phyloP scores from a whole-genome alignment of 2,888 invertebrate species.

The Brachyptera putata region DNA sequence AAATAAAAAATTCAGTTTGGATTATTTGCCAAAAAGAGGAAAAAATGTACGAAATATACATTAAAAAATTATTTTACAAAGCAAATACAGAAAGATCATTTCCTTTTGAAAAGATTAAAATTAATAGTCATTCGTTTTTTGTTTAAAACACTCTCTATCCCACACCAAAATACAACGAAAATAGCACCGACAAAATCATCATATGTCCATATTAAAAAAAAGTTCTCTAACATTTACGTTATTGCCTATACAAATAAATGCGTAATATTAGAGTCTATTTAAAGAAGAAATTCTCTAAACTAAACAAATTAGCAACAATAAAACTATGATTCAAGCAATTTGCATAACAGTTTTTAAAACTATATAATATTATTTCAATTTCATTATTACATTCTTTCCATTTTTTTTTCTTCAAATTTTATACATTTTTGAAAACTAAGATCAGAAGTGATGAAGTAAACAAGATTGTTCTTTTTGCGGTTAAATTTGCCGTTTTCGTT shows the following conservation, averaged over 20 bases:
- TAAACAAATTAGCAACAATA: not conserved
- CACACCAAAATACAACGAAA: not conserved
- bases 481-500: not conserved
- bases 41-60: not conserved
- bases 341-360: conserved; percentile 2
- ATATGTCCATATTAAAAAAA: not conserved
- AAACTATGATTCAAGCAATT: conserved; percentile 4
- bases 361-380: not conserved
- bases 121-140: not conserved
- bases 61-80: conserved; percentile 7
- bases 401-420: too few relatives aligned
- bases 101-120: not conserved
- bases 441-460: too few relatives aligned
- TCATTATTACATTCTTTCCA: not conserved
- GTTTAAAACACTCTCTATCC: not conserved
- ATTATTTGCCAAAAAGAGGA: not conserved
- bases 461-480: not conserved
- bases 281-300: not conserved
- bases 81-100: not conserved
- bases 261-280: conserved; percentile 12
- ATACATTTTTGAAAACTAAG: too few relatives aligned
- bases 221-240: conserved; percentile 21
- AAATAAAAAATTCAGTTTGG: not conserved
- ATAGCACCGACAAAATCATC: conserved; percentile 1
- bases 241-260: conserved; percentile 30